Base-by-base conservation (phyloP, 2,113 vertebrate species). In the Prionailurus bengalensis region DNA sequence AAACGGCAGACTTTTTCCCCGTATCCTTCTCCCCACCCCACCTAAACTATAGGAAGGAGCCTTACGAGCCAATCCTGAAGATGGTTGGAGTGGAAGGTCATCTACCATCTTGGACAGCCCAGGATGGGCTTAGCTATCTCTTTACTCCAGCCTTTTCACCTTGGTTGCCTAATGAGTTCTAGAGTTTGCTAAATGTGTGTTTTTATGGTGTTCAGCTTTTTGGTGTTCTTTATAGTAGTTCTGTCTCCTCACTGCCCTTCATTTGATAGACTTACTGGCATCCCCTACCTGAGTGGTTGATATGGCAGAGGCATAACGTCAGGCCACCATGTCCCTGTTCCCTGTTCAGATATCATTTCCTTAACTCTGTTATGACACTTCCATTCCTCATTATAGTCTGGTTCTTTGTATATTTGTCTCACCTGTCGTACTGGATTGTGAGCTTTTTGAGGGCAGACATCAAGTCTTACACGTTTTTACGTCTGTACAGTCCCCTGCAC, bases 191-290 rank as follows among this genome's bases (percentile, higher is more conserved):
- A 58, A 84, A 25, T 63, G 27, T 51, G 10, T 80, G 48, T 78
- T 74, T 79, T 58, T 87, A 23, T 95, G 63, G 33, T 21, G 3
- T 70, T 65, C 61, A 82, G 51, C 73, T 78, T 76, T 42, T 42
- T 58, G 10, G 4, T 78, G 3, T 86, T 89, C 48, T 33, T 87
- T 61, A 66, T 15, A 36, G n/a, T 74, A 21, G 13, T 68, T 86
- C 82, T 95, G 16, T 73, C 27, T 91, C 79, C 39, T 76, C 15
- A 16, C 7, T 96, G 61, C 63, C 68, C 84, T 89, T 95, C 31
- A 25, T 25, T 27, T 33, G 27, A 42, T 84, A 65, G 74, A 27
- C 55, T 94, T 58, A 21, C 70, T 76, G 55, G 58, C 15, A 21
- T 61, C 85, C 25, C 31, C 45, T 70, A 2, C 53, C 76, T 66